phyloP scores from a whole-genome alignment of 2,113 vertebrate genomes.

The Chaenocephalus aceratus region DNA sequence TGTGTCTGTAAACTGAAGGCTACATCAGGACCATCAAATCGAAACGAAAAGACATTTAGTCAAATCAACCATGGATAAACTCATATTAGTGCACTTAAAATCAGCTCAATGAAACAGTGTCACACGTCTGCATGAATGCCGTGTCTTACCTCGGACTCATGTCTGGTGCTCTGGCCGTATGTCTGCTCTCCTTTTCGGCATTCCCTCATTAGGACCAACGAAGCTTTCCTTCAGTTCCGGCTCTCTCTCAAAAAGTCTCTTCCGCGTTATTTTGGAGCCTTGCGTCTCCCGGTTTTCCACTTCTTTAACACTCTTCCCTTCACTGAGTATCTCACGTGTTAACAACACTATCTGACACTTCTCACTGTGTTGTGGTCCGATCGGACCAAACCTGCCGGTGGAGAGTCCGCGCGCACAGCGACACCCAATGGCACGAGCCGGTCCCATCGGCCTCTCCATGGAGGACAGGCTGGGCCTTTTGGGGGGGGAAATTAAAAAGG shows the following conservation, averaged over 20 bases:
- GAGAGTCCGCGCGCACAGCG: conserved; percentile 78
- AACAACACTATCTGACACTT: conserved; percentile 76
- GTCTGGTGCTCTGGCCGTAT: conserved; percentile 80
- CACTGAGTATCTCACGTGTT: conserved; percentile 66
- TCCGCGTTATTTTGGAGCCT: conserved; percentile 41
- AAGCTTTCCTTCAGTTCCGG: conserved; percentile 40
- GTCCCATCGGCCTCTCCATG: neutral
- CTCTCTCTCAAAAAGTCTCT: conserved; percentile 19
- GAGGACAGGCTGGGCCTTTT: neutral
- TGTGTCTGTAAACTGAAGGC: neutral
- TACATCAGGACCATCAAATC: conserved; percentile 16
- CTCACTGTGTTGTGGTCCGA: conserved; percentile 68
- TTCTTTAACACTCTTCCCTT: conserved; percentile 48
- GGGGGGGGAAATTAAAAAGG: neutral
- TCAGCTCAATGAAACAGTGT: neutral
- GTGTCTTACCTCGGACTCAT: conserved; percentile 84
- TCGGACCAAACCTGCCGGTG: conserved; percentile 55
- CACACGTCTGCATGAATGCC: conserved; percentile 27
- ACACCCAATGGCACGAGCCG: conserved; percentile 71
- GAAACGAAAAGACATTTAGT: neutral
- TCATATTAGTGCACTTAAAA: neutral
- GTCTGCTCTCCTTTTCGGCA: conserved; percentile 68
- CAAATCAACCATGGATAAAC: neutral
- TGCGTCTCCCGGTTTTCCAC: conserved; percentile 37
- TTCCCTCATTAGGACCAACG: conserved; percentile 72